Conservation (phyloP, 30 jellyfish, hydroid and myxozoan species). For the Nemopilema nomurai region DNA sequence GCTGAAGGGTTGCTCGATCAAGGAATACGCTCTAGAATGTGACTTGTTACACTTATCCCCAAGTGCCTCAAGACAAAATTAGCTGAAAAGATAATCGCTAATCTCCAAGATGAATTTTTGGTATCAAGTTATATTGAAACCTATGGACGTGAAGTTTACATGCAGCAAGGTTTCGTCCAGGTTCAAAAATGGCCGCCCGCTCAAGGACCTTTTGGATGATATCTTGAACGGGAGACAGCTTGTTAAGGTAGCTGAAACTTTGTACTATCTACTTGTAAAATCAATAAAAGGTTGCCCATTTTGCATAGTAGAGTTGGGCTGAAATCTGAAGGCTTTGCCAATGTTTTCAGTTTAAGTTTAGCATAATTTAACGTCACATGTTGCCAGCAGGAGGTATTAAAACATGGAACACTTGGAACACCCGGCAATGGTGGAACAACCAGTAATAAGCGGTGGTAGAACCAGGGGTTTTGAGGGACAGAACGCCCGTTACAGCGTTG, state of each 20-base stretch:
- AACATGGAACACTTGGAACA: too few relatives aligned
- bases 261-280: not conserved
- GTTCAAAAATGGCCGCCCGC: constrained; percentile 51
- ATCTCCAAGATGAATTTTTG: constrained; percentile 29
- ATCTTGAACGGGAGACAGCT: constrained; percentile 42
- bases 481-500: too few relatives aligned
- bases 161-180: constrained; percentile 27
- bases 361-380: too few relatives aligned
- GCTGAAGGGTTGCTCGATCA: not conserved
- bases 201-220: constrained; percentile 41
- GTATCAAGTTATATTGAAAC: constrained; percentile 62
- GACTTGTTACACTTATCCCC: not conserved
- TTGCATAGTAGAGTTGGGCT: too few relatives aligned
- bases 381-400: too few relatives aligned
- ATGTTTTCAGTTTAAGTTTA: too few relatives aligned
- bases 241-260: constrained; percentile 6
- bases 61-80: not conserved
- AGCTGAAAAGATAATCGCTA: not conserved
- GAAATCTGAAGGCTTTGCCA: too few relatives aligned
- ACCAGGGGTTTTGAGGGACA: too few relatives aligned
- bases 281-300: too few relatives aligned
- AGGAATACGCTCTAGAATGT: not conserved
- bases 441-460: too few relatives aligned
- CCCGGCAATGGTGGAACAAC: too few relatives aligned
- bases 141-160: constrained; percentile 64